These are phyloP conservation scores for Melipona bicolor DNA, from an alignment of 2,888 invertebrate genomes.

Conservation along the genomic window DNA sequence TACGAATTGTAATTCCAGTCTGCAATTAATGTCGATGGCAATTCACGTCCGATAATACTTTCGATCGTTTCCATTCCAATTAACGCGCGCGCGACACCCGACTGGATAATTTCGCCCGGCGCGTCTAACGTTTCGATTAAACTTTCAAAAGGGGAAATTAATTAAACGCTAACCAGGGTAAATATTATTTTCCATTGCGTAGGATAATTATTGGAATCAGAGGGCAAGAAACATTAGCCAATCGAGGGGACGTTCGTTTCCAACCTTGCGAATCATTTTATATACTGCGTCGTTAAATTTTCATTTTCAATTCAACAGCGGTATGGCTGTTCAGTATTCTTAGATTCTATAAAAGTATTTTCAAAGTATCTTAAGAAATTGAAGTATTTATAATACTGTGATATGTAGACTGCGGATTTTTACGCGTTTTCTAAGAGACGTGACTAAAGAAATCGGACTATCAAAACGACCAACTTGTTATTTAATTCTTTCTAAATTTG, in stretches of 20 bases:
- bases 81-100: background rate
- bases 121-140: background rate
- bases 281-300: too few species aligned
- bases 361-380: too few species aligned
- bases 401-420: too few species aligned
- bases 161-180: background rate
- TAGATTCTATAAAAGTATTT: too few species aligned
- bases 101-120: background rate
- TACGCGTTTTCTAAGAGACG: too few species aligned
- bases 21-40: background rate
- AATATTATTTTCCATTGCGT: background rate
- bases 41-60: slow-evolving; percentile 13
- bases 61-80: slow-evolving; percentile 31
- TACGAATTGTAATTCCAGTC: slow-evolving; percentile 19
- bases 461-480: too few species aligned
- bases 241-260: background rate
- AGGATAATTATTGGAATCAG: background rate
- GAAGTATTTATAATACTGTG: too few species aligned
- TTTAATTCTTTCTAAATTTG: too few species aligned
- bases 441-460: too few species aligned
- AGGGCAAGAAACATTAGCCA: background rate
- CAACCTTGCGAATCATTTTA: too few species aligned
- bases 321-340: too few species aligned
- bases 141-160: background rate
- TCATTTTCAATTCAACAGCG: too few species aligned